phyloP scores from a whole-genome alignment of 1,140 invertebrate genomes.

The Brachionus calyciflorus region DNA sequence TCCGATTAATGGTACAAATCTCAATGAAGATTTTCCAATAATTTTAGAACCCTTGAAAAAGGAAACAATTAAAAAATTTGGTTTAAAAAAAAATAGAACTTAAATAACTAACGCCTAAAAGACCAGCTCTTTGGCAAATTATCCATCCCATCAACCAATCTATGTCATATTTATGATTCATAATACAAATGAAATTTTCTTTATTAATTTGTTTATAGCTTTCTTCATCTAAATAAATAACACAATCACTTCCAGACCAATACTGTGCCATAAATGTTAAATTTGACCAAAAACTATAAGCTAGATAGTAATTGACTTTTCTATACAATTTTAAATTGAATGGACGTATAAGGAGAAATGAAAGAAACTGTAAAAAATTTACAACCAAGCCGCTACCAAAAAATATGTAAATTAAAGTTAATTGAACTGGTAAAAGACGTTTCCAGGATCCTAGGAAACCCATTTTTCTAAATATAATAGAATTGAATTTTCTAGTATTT shows the following conservation, averaged over 20 bases:
- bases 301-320: conserved; percentile 84
- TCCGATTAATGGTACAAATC: conserved; percentile 83
- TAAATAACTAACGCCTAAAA: conserved; percentile 17
- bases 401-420: conserved; percentile 82
- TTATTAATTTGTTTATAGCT: conserved; percentile 76
- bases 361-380: conserved; percentile 66
- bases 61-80: conserved; percentile 6
- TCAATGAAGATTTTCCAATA: conserved; percentile 85
- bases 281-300: conserved; percentile 75
- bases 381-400: conserved; percentile 81
- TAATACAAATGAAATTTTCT: conserved; percentile 81
- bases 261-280: conserved; percentile 68
- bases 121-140: conserved; percentile 56
- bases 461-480: background rate
- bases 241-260: conserved; percentile 76
- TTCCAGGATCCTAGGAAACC: conserved; percentile 48
- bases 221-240: conserved; percentile 75
- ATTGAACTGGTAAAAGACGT: conserved; percentile 62
- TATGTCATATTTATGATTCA: conserved; percentile 93
- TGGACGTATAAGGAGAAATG: conserved; percentile 54
- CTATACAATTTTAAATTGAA: conserved; percentile 66
- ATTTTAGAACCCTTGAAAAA: conserved; percentile 79
- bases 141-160: conserved; percentile 90
- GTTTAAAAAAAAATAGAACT: conserved; percentile 24
- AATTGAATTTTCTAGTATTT: too few species aligned